Conservation (phyloP, 2,113 vertebrate species). For the Laticauda laticaudata region DNA sequence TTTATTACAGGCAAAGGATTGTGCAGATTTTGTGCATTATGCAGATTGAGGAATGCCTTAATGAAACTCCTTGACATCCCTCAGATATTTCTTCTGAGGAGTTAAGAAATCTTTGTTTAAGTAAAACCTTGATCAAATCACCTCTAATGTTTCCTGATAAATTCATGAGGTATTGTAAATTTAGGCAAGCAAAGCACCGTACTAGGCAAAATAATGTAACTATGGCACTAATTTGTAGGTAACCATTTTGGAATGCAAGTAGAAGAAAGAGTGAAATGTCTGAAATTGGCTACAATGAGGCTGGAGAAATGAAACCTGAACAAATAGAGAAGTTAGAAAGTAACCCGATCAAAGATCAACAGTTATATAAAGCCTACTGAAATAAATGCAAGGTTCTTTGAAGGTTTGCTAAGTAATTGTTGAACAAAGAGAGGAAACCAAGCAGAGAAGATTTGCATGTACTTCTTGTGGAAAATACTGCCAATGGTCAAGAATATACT, state of each 20-base stretch:
- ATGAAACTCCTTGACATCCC: background rate
- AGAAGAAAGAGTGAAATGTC: background rate
- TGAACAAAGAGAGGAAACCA: background rate
- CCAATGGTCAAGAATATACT: background rate
- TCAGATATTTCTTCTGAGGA: background rate
- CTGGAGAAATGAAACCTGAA: background rate
- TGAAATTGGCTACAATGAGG: background rate
- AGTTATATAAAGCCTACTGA: background rate
- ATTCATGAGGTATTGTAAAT: background rate
- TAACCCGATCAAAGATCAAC: background rate
- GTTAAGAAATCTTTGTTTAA: background rate
- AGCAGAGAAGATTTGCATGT: background rate
- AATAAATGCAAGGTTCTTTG: background rate
- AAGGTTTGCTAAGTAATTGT: background rate
- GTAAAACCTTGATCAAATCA: background rate
- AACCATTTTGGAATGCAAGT: background rate
- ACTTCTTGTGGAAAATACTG: background rate
- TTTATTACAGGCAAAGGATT: background rate
- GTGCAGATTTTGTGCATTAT: background rate
- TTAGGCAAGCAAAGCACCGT: background rate
- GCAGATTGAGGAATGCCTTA: background rate
- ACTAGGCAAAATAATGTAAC: background rate
- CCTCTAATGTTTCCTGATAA: background rate
- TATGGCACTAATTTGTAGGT: background rate
- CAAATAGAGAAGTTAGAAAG: background rate